Evolutionary conservation across 2,797 vertebrate species (phyloP).

Genomic region (Arrhamphus sclerolepis): DNA sequence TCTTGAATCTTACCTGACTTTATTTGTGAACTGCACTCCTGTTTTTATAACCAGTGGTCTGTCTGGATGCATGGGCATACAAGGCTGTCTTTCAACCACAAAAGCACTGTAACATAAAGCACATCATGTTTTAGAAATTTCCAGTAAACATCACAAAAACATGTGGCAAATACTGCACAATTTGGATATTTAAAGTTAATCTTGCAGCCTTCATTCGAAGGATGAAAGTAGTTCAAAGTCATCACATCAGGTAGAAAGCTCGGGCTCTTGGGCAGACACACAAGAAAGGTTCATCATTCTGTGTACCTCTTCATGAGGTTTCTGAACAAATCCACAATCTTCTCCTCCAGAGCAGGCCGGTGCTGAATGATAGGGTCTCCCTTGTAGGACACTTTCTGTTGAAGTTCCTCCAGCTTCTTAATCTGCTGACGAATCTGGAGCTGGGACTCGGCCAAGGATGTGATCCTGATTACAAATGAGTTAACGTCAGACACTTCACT

Average conservation of each 20-base stretch:
- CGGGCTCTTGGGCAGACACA: too few relatives aligned
- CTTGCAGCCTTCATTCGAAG: too few relatives aligned
- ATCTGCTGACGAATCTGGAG: constrained; percentile 98
- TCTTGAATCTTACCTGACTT: constrained; percentile 87
- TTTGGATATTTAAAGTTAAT: too few relatives aligned
- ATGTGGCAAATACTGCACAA: too few relatives aligned
- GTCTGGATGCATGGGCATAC: constrained; percentile 99
- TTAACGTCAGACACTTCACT: not conserved
- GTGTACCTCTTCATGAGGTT: constrained; percentile 96
- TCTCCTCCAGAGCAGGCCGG: constrained; percentile 95
- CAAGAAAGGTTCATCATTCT: not conserved
- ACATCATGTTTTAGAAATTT: constrained; percentile 26
- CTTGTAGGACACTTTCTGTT: constrained; percentile 99
- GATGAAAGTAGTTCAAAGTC: too few relatives aligned
- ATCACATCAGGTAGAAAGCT: too few relatives aligned
- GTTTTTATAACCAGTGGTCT: constrained; percentile 98
- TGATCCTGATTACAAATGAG: constrained; percentile 86
- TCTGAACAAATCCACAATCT: constrained; percentile 95
- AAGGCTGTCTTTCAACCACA: constrained; percentile 96
- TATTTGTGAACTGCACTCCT: constrained; percentile 98
- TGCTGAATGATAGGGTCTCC: constrained; percentile 98
- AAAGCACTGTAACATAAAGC: constrained; percentile 84
- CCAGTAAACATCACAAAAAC: not conserved
- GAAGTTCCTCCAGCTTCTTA: constrained; percentile 97
- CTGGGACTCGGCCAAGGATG: constrained; percentile 96